These are phyloP conservation scores for Papilio elwesi DNA, from an alignment of 2,888 invertebrate genomes.

Conservation along the genomic window DNA sequence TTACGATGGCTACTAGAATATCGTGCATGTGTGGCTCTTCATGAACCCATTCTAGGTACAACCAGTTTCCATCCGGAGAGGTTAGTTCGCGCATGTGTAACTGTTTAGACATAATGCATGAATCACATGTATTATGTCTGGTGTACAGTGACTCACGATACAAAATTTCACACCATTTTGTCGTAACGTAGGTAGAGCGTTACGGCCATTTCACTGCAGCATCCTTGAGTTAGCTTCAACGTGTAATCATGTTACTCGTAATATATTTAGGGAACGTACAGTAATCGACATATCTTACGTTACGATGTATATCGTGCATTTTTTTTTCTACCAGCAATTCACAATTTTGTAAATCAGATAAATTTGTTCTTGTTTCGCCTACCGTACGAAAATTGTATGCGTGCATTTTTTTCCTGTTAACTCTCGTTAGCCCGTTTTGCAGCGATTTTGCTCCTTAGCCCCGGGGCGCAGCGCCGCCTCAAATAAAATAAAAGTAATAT, in stretches of 20 bases:
- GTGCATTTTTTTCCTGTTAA: conserved; percentile 61
- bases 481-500: conserved; percentile 75
- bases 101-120: conserved; percentile 72
- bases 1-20: too few relatives aligned
- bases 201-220: conserved; percentile 41
- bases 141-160: conserved; percentile 63
- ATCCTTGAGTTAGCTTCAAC: conserved; percentile 25
- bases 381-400: conserved; percentile 61
- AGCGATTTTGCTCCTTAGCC: conserved; percentile 65
- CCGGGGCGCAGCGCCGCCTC: conserved; percentile 64
- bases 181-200: conserved; percentile 43
- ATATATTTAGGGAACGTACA: conserved; percentile 12
- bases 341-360: conserved; percentile 23
- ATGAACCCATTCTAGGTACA: background rate
- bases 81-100: conserved; percentile 58
- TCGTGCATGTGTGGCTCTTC: too few relatives aligned
- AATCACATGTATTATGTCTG: conserved; percentile 71
- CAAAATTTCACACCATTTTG: conserved; percentile 52
- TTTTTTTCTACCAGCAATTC: conserved; percentile 12
- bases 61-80: background rate
- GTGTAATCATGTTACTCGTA: conserved; percentile 25
- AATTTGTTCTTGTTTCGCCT: conserved; percentile 39
- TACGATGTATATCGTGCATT: background rate
- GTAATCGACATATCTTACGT: conserved; percentile 20
- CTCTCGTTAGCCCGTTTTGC: conserved; percentile 76